phyloP scores from a whole-genome alignment of 2,888 invertebrate species.

The Phengaris arion region DNA sequence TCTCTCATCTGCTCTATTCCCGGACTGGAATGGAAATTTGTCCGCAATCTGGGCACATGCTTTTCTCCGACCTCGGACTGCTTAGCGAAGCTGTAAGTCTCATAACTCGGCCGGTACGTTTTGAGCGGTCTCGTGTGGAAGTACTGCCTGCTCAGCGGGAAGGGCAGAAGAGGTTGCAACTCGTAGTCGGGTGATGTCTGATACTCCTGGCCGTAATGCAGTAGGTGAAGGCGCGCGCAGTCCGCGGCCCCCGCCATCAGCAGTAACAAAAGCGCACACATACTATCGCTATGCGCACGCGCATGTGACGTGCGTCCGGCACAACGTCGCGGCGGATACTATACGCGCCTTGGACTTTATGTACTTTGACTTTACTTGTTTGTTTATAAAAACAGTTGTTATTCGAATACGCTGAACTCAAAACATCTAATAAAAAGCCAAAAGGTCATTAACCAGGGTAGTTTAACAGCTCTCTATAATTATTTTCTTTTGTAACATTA shows the following conservation, averaged over 20 bases:
- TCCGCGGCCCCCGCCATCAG: background rate
- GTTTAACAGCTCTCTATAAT: background rate
- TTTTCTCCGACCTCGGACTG: background rate
- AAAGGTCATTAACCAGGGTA: background rate
- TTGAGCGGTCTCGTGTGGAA: background rate
- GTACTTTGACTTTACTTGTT: too few species aligned
- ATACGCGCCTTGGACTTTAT: constrained; percentile 1
- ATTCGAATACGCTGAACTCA: background rate
- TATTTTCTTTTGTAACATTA: background rate
- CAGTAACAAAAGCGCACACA: background rate
- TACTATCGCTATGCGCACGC: background rate
- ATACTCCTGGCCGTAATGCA: background rate
- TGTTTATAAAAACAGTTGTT: constrained; percentile 6
- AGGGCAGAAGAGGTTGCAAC: background rate
- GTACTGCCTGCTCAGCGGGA: background rate
- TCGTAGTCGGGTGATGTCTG: background rate
- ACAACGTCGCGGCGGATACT: background rate
- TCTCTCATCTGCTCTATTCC: background rate
- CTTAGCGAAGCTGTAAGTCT: background rate
- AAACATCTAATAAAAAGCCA: background rate
- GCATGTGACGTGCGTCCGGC: constrained; percentile 17
- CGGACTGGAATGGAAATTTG: background rate
- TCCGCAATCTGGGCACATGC: background rate
- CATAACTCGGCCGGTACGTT: background rate
- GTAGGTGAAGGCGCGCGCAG: background rate